Percentiles rank a stretch among this genome's conserved stretches.
phyloP scores from a whole-genome alignment of 1,140 invertebrate genomes.

The Zaprionus gabonicus region DNA sequence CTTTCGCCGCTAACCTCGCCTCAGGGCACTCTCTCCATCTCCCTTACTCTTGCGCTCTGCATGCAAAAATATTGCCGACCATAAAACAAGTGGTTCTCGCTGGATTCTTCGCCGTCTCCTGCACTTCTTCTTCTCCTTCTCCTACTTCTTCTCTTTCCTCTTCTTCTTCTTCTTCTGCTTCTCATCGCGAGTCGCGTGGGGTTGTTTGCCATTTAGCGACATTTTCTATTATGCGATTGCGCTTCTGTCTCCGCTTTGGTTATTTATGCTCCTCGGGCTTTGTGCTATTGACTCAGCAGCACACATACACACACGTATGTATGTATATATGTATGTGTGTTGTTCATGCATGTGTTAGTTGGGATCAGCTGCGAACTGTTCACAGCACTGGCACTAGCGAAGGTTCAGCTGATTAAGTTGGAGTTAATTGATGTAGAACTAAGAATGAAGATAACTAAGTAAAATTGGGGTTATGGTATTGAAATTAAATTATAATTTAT shows the following conservation, averaged over 20 bases:
- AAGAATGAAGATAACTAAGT: too few species aligned
- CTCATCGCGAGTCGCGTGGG: slow-evolving; percentile 17
- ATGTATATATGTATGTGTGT: background rate
- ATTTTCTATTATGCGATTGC: slow-evolving; percentile 59
- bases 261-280: slow-evolving; percentile 40
- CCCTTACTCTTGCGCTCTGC: slow-evolving; percentile 15
- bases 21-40: background rate
- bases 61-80: slow-evolving; percentile 73
- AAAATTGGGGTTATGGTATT: too few species aligned
- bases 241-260: slow-evolving; percentile 30
- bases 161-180: background rate
- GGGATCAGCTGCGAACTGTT: background rate
- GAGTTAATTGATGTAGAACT: too few species aligned
- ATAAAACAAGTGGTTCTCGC: slow-evolving; percentile 71
- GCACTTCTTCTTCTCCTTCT: background rate
- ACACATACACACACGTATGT: background rate
- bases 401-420: background rate
- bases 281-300: slow-evolving; percentile 17
- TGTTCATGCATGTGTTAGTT: background rate
- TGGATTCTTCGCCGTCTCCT: slow-evolving; percentile 34
- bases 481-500: too few species aligned
- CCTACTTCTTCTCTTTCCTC: too few species aligned
- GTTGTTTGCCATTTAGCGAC: slow-evolving; percentile 56
- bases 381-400: background rate
- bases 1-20: background rate